A percentile compares a stretch with the other conserved stretches of the same genome.
Evolutionary conservation across 1,140 invertebrate genomes (phyloP).

Genomic region (Cydia splendana): DNA sequence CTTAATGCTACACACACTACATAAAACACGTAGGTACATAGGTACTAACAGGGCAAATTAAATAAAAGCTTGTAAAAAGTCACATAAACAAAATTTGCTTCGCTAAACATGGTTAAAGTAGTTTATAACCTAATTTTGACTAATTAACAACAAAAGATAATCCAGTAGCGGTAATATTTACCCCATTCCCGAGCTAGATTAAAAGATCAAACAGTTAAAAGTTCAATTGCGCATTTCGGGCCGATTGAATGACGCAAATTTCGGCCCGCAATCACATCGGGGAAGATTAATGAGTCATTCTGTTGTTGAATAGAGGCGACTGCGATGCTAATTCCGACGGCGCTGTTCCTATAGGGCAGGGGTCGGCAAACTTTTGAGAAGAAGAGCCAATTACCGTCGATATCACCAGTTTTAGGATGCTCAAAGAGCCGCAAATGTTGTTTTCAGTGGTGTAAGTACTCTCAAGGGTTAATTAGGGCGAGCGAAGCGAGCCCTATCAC

Average conservation of each 20-base stretch:
- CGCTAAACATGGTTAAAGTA: not conserved
- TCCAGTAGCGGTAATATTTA: conserved; percentile 16
- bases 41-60: too few relatives aligned
- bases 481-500: too few relatives aligned
- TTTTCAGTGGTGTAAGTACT: too few relatives aligned
- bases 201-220: conserved; percentile 34
- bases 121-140: not conserved
- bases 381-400: too few relatives aligned
- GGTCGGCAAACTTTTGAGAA: too few relatives aligned
- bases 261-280: conserved; percentile 61
- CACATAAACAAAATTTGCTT: not conserved
- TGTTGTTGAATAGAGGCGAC: conserved; percentile 57
- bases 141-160: conserved; percentile 16
- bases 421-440: too few relatives aligned
- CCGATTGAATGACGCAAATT: conserved; percentile 60
- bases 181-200: conserved; percentile 19
- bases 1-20: too few relatives aligned
- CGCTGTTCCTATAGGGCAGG: conserved; percentile 36
- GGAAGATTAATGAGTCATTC: conserved; percentile 62
- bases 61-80: not conserved
- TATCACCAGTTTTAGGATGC: too few relatives aligned
- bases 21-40: too few relatives aligned
- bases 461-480: too few relatives aligned
- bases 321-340: conserved; percentile 57
- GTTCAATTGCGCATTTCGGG: conserved; percentile 37